phyloP scores from a whole-genome alignment of 1,140 invertebrate species.

The Tetragnatha versicolor region DNA sequence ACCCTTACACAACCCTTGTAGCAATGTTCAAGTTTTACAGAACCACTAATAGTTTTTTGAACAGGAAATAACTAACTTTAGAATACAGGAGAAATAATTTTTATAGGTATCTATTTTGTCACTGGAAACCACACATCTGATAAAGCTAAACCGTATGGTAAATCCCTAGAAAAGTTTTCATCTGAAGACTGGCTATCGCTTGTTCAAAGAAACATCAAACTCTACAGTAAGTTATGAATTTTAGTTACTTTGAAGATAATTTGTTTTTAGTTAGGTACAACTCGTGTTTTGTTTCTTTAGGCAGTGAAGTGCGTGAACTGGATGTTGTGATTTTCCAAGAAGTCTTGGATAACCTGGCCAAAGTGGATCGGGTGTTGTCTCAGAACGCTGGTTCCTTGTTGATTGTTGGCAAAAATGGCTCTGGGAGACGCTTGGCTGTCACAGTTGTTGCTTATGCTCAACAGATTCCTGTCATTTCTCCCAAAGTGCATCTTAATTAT shows the following conservation, averaged over 20 bases:
- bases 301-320: constrained; percentile 70
- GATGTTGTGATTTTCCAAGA: constrained; percentile 72
- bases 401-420: constrained; percentile 77
- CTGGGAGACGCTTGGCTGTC: constrained; percentile 78
- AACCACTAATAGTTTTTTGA: too few species aligned
- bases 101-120: constrained; percentile 64
- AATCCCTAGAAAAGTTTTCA: constrained; percentile 68
- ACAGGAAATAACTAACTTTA: too few species aligned
- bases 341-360: constrained; percentile 72
- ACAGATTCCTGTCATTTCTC: constrained; percentile 72
- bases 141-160: constrained; percentile 62
- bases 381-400: constrained; percentile 74
- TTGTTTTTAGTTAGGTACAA: not conserved
- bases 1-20: too few species aligned
- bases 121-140: constrained; percentile 58
- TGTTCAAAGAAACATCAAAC: constrained; percentile 73
- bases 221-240: constrained; percentile 69
- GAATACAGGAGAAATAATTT: too few species aligned
- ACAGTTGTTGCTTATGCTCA: constrained; percentile 77
- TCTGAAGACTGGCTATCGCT: constrained; percentile 70
- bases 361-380: constrained; percentile 72
- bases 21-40: too few species aligned
- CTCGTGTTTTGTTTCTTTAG: constrained; percentile 61
- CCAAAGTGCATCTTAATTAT: constrained; percentile 70
- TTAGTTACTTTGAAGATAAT: not conserved